Conservation (phyloP, 2,113 vertebrate species). For the Zosterops borbonicus region DNA sequence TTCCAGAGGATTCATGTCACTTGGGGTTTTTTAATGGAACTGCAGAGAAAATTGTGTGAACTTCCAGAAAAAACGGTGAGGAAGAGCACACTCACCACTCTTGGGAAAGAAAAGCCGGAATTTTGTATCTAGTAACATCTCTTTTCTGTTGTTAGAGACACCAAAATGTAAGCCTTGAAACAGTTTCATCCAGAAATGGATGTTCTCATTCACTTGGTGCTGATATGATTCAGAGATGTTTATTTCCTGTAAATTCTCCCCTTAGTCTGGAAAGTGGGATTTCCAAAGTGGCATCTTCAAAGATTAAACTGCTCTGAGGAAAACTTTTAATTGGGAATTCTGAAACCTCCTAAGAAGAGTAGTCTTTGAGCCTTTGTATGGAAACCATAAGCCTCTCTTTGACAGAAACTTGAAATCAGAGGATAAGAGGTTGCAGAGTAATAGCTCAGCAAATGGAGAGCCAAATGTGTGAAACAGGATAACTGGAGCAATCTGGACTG, state of each 20-base stretch:
- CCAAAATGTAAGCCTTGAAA: neutral
- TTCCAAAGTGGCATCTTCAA: neutral
- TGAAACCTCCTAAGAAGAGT: neutral
- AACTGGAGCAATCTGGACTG: neutral
- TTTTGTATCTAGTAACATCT: neutral
- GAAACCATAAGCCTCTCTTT: neutral
- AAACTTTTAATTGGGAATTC: neutral
- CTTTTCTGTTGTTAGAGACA: neutral
- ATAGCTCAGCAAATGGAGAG: neutral
- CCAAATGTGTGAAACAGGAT: neutral
- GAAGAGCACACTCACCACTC: neutral
- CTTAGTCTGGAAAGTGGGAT: neutral
- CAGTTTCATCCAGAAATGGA: neutral
- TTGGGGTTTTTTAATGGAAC: neutral
- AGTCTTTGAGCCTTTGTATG: neutral
- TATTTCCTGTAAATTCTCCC: neutral
- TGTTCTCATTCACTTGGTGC: neutral
- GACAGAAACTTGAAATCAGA: neutral
- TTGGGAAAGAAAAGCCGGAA: neutral
- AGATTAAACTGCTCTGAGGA: neutral
- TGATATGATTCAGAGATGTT: neutral
- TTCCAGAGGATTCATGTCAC: neutral
- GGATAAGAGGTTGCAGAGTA: neutral
- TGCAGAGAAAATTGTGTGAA: neutral
- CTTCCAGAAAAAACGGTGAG: neutral